Conservation (phyloP, 2,797 vertebrate species). For the Artibeus lituratus region DNA sequence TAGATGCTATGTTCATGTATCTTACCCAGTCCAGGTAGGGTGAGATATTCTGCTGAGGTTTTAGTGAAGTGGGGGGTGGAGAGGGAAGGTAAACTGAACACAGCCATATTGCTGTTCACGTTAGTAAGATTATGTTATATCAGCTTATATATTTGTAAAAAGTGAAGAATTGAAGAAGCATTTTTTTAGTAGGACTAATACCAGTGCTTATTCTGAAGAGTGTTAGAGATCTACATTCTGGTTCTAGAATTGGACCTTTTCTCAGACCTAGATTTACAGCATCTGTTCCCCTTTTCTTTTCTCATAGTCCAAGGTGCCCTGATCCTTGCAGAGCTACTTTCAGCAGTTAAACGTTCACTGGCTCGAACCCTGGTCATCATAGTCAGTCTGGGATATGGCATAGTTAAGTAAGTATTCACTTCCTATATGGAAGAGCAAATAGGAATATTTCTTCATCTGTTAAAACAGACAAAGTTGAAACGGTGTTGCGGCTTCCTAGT, state of each 20-base stretch:
- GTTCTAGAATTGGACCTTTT: background rate
- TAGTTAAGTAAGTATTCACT: constrained; percentile 90
- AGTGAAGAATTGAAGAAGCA: background rate
- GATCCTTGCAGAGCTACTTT: constrained; percentile 95
- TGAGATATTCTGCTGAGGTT: background rate
- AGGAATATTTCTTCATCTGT: too few relatives aligned
- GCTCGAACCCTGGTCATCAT: constrained; percentile 96
- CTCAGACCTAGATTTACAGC: background rate
- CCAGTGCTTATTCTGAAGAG: background rate
- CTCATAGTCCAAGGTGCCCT: constrained; percentile 90
- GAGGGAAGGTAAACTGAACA: background rate
- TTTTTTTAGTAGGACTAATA: background rate
- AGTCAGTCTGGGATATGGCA: constrained; percentile 96
- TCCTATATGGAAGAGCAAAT: background rate
- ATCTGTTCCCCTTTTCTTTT: constrained; percentile 12
- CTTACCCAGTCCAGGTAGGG: background rate
- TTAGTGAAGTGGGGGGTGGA: background rate
- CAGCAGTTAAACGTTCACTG: constrained; percentile 93
- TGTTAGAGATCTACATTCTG: background rate
- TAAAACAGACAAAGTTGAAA: background rate
- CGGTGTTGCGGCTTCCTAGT: background rate
- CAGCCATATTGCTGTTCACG: background rate
- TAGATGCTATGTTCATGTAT: too few relatives aligned
- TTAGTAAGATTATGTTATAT: background rate
- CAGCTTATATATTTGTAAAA: constrained; percentile 5